Percentiles rank a stretch among this genome's conserved stretches.
These are phyloP conservation scores for Caenorhabditis brenneri DNA, from an alignment of 1,140 invertebrate genomes.

Conservation along the genomic window DNA sequence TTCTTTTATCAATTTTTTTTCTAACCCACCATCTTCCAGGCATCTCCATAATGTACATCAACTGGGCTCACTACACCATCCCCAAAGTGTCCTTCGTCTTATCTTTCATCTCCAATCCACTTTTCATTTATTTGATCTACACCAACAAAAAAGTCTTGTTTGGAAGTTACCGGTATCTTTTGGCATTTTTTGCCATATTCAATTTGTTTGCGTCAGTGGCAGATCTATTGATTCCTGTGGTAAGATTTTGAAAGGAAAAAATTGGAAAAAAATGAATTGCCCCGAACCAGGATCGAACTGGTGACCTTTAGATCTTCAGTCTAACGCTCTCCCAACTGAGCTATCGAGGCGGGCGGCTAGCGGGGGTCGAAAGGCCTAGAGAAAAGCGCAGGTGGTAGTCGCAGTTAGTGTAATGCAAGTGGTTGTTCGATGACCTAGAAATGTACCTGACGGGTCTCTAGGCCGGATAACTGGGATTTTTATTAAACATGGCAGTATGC, in stretches of 20 bases:
- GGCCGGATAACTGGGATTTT: no score
- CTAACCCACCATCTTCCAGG: no score
- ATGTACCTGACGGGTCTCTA: no score
- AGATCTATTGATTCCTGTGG: background rate
- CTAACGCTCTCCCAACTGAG: conserved; percentile 72
- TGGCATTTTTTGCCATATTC: background rate
- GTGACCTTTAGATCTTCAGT: conserved; percentile 74
- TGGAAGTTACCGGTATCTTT: background rate
- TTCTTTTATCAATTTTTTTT: no score
- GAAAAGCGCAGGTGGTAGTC: no score
- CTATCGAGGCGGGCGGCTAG: conserved; percentile 58
- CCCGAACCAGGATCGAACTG: conserved; percentile 71
- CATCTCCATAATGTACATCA: background rate
- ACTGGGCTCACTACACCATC: background rate
- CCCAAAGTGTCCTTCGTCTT: background rate
- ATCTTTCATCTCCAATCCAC: background rate
- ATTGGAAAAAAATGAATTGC: no score
- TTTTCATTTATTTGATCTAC: background rate
- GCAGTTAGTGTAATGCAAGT: no score
- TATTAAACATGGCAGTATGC: no score
- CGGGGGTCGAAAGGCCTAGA: no score
- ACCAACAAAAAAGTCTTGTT: background rate
- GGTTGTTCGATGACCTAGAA: no score
- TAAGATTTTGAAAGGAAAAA: background rate
- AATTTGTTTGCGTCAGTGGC: background rate